Conservation (phyloP, 2,888 invertebrate species). For the Fragum whitleyi region DNA sequence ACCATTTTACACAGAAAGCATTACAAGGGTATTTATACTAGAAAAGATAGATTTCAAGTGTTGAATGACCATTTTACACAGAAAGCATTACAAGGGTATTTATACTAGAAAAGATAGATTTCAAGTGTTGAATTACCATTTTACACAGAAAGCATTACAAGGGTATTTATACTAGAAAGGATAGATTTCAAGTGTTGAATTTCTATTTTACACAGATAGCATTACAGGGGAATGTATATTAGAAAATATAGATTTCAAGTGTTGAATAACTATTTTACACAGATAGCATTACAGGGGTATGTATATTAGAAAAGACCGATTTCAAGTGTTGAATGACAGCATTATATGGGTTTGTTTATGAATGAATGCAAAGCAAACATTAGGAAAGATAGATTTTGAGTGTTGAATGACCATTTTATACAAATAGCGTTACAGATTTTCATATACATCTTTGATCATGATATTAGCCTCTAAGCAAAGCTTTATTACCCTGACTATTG, state of each 20-base stretch:
- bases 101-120: conserved; percentile 78
- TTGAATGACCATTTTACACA: conserved; percentile 78
- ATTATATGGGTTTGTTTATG: too few species aligned
- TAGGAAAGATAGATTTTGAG: conserved; percentile 78
- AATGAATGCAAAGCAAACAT: too few species aligned
- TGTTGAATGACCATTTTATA: conserved; percentile 78
- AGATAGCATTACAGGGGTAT: conserved; percentile 66
- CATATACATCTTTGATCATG: too few species aligned
- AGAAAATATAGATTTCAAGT: conserved; percentile 78
- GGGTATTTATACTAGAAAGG: conserved; percentile 59
- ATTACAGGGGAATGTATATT: too few species aligned
- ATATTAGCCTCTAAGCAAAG: too few species aligned
- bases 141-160: conserved; percentile 70
- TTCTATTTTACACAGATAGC: neutral
- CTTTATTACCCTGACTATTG: too few species aligned
- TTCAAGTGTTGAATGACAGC: conserved; percentile 71
- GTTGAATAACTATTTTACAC: conserved; percentile 78
- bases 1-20: neutral
- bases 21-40: too few species aligned
- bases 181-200: conserved; percentile 42
- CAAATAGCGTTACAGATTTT: conserved; percentile 69
- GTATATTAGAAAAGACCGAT: conserved; percentile 77
- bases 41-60: conserved; percentile 79
- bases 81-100: conserved; percentile 66
- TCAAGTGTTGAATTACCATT: conserved; percentile 77